Evolutionary conservation across 2,113 vertebrate species (phyloP).

Genomic region (Podilymbus podiceps): DNA sequence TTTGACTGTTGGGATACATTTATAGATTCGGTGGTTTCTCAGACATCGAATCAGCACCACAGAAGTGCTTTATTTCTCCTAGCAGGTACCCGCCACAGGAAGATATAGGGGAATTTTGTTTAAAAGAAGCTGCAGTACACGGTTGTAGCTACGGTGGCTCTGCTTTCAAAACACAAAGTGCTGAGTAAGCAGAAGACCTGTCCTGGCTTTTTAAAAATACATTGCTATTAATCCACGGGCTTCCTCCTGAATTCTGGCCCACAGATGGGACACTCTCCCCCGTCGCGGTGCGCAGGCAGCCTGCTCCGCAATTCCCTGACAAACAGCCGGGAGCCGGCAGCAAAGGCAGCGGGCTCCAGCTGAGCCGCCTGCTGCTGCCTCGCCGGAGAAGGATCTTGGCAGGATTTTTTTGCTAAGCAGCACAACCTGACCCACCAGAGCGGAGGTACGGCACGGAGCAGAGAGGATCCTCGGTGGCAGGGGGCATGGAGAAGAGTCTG

Average conservation of each 20-base stretch:
- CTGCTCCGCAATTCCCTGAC: neutral
- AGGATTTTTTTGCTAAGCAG: neutral
- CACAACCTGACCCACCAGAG: neutral
- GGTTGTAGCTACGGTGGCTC: neutral
- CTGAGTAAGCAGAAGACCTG: neutral
- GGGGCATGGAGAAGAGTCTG: neutral
- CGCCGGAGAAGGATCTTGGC: neutral
- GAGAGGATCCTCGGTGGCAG: neutral
- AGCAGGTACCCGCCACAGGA: neutral
- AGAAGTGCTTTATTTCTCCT: neutral
- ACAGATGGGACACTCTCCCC: neutral
- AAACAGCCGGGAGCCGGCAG: neutral
- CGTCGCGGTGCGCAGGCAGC: accelerated
- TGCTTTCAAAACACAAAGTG: neutral
- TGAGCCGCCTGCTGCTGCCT: neutral
- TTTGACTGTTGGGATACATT: neutral
- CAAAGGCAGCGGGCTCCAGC: neutral
- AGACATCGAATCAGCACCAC: neutral
- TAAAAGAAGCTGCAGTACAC: neutral
- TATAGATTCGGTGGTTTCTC: neutral
- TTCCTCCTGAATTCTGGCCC: neutral
- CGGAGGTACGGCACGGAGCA: neutral
- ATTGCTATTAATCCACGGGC: neutral
- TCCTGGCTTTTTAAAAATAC: neutral
- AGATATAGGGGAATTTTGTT: neutral